phyloP scores from a whole-genome alignment of 92 coral and sea anemone genomes.

The Porites rus region DNA sequence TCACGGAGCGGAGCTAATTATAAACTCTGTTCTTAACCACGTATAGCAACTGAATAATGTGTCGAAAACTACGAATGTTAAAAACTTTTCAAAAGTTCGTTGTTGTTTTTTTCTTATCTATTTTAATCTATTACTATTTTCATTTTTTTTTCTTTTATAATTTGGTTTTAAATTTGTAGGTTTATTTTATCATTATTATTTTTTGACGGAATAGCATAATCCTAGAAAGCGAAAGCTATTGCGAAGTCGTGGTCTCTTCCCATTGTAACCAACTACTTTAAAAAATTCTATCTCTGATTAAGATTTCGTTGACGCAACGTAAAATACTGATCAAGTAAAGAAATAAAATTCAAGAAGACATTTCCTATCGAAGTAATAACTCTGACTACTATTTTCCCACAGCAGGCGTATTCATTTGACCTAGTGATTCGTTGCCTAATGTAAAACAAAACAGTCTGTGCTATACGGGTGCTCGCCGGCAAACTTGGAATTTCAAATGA shows the following conservation, averaged over 20 bases:
- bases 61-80: no score
- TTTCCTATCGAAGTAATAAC: neutral
- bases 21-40: no score
- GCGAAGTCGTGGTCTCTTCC: neutral
- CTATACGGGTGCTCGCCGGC: constrained; percentile 3
- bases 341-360: neutral
- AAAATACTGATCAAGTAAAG: neutral
- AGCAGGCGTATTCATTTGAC: constrained; percentile 17
- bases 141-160: no score
- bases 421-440: neutral
- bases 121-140: no score
- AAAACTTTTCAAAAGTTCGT: no score
- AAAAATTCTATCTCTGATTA: neutral
- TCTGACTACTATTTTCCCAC: constrained; percentile 1
- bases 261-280: no score
- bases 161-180: no score
- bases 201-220: no score
- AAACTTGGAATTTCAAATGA: constrained; percentile 13
- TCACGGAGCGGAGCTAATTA: no score
- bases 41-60: no score
- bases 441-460: neutral
- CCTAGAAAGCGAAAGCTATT: neutral
- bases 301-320: neutral
- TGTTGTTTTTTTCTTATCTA: no score
- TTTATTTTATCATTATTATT: no score